Conservation (phyloP, 1,140 invertebrate genomes). For the Bacillus rossius region DNA sequence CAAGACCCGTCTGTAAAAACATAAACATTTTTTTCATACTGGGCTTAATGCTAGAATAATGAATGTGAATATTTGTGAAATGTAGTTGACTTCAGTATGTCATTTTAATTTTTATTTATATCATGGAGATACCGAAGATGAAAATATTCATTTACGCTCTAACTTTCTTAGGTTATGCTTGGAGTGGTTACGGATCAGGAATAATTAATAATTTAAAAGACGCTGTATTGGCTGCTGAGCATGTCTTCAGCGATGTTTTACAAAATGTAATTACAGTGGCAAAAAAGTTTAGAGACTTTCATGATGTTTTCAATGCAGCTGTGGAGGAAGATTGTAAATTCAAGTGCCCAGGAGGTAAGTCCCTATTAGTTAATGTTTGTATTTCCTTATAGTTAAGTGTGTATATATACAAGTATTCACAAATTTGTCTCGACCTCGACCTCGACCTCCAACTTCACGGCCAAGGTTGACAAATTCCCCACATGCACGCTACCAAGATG, state of each 20-base stretch:
- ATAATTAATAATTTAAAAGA: conserved; percentile 65
- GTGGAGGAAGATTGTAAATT: conserved; percentile 77
- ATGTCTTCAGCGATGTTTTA: conserved; percentile 68
- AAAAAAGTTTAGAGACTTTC: conserved; percentile 65
- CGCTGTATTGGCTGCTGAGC: conserved; percentile 70
- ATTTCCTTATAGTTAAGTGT: too few relatives aligned
- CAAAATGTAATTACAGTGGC: conserved; percentile 69
- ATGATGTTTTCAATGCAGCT: conserved; percentile 76
- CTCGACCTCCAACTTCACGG: too few relatives aligned
- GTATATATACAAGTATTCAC: too few relatives aligned
- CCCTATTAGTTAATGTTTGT: too few relatives aligned
- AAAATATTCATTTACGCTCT: conserved; percentile 67
- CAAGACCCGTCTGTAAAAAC: too few relatives aligned
- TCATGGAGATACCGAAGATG: conserved; percentile 67
- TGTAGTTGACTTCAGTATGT: too few relatives aligned
- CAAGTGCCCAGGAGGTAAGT: conserved; percentile 62
- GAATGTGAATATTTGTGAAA: too few relatives aligned
- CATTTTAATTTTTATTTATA: too few relatives aligned
- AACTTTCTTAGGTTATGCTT: conserved; percentile 71
- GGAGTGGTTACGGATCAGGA: conserved; percentile 71
- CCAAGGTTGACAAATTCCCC: too few relatives aligned
- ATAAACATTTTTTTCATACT: too few relatives aligned
- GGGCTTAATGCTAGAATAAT: too few relatives aligned
- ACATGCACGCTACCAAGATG: neutral
- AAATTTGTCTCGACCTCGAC: too few relatives aligned